Evolutionary conservation across 2,113 vertebrate genomes (phyloP).

Genomic region (Lampris incognitus): DNA sequence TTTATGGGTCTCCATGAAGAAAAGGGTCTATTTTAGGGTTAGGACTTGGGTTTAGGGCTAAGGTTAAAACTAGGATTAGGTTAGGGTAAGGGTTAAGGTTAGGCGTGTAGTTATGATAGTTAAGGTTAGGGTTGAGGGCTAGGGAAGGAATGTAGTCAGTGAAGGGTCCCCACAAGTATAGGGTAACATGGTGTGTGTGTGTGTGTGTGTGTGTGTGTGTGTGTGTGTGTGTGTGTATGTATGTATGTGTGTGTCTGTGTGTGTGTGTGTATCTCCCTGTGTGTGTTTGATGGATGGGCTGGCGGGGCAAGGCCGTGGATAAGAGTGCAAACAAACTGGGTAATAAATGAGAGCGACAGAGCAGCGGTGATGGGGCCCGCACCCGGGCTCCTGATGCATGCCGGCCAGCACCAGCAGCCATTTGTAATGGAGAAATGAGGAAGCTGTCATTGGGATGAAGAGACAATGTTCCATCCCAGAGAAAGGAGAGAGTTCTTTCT

Average conservation of each 20-base stretch:
- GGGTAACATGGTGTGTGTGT: no score
- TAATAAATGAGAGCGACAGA: constrained; percentile 93
- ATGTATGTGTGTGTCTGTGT: constrained; percentile 41
- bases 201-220: constrained; percentile 38
- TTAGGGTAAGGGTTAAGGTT: no score
- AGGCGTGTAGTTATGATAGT: no score
- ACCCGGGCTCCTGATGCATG: constrained; percentile 91
- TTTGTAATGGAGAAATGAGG: constrained; percentile 95
- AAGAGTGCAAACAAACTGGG: constrained; percentile 95
- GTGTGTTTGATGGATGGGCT: constrained; percentile 90
- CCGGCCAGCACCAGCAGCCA: constrained; percentile 86
- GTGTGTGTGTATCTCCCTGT: constrained; percentile 29
- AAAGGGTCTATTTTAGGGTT: no score
- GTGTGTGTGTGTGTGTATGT: constrained; percentile 62
- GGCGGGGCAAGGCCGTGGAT: constrained; percentile 94
- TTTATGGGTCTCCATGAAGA: no score
- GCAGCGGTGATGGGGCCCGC: constrained; percentile 86
- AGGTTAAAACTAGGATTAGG: no score
- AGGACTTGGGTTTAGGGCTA: no score
- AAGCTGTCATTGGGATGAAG: constrained; percentile 83
- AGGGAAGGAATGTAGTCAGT: no score
- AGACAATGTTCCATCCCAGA: constrained; percentile 73
- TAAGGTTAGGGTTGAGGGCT: no score
- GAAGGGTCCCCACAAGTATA: no score
- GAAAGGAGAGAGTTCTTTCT: constrained; percentile 40